Conservation (phyloP, 1,140 invertebrate genomes). For the Formica selysi region DNA sequence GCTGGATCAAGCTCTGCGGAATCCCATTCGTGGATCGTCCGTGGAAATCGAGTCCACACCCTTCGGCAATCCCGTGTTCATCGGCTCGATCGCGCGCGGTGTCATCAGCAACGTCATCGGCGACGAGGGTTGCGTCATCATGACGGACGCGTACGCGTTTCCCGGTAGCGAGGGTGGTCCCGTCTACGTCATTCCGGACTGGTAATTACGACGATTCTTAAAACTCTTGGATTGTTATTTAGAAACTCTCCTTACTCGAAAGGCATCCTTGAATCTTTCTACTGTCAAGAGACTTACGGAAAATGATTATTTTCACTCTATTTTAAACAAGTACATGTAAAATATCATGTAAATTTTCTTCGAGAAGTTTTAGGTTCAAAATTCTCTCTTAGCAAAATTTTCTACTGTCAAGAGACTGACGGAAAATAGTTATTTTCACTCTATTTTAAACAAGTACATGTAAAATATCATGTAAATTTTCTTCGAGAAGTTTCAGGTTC, state of each 20-base stretch:
- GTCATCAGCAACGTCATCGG: slow-evolving; percentile 88
- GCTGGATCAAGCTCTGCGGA: slow-evolving; percentile 9
- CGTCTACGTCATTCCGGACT: slow-evolving; percentile 40
- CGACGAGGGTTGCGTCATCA: slow-evolving; percentile 85
- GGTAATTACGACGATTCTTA: slow-evolving; percentile 30
- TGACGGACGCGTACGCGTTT: slow-evolving; percentile 88
- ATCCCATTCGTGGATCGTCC: slow-evolving; percentile 68
- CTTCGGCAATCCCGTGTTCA: slow-evolving; percentile 87
- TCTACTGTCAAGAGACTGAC: neutral
- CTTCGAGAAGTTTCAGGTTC: neutral
- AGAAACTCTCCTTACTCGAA: neutral
- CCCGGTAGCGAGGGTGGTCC: slow-evolving; percentile 88
- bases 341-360: neutral
- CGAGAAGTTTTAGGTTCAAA: neutral
- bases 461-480: neutral
- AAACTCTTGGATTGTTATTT: neutral
- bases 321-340: neutral
- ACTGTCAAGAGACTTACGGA: neutral
- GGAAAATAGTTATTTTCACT: neutral
- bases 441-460: neutral
- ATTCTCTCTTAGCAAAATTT: neutral
- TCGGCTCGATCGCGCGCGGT: slow-evolving; percentile 87
- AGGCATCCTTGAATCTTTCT: neutral
- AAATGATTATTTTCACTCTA: neutral
- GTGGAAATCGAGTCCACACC: slow-evolving; percentile 87